These are phyloP conservation scores for Dipodomys spectabilis DNA, from an alignment of 2,113 vertebrate genomes.

Conservation along the genomic window DNA sequence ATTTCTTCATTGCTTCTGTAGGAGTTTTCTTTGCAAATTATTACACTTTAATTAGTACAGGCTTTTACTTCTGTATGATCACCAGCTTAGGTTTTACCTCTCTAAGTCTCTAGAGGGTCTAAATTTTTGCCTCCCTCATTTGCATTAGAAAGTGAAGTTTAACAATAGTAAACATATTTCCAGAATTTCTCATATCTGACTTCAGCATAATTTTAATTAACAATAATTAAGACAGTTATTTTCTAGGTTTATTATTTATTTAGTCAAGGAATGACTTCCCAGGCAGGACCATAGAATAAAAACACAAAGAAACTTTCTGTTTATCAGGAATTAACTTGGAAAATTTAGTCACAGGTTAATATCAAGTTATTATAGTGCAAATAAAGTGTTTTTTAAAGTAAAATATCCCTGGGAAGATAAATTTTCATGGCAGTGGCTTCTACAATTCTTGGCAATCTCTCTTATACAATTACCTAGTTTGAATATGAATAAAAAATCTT, in stretches of 20 bases:
- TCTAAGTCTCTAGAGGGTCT: background rate
- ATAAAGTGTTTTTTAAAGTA: constrained; percentile 17
- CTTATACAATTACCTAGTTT: constrained; percentile 26
- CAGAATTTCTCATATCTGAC: background rate
- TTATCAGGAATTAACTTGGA: constrained; percentile 3
- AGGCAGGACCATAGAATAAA: background rate
- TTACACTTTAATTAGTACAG: background rate
- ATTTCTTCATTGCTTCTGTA: background rate
- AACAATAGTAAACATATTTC: constrained; percentile 27
- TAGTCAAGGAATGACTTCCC: constrained; percentile 26
- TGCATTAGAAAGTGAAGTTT: background rate
- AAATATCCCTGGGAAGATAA: background rate
- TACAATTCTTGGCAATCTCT: background rate
- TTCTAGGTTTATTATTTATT: constrained; percentile 26
- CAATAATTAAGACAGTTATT: constrained; percentile 4
- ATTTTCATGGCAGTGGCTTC: background rate
- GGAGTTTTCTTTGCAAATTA: background rate
- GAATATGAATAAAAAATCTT: constrained; percentile 29
- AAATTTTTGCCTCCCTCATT: background rate
- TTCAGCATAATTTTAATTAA: constrained; percentile 3
- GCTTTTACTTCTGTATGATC: background rate
- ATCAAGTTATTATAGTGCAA: constrained; percentile 25
- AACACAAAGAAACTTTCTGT: background rate
- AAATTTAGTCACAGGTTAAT: background rate
- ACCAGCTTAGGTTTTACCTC: background rate